phyloP scores from a whole-genome alignment of 2,797 vertebrate species.

The Malurus splendens region DNA sequence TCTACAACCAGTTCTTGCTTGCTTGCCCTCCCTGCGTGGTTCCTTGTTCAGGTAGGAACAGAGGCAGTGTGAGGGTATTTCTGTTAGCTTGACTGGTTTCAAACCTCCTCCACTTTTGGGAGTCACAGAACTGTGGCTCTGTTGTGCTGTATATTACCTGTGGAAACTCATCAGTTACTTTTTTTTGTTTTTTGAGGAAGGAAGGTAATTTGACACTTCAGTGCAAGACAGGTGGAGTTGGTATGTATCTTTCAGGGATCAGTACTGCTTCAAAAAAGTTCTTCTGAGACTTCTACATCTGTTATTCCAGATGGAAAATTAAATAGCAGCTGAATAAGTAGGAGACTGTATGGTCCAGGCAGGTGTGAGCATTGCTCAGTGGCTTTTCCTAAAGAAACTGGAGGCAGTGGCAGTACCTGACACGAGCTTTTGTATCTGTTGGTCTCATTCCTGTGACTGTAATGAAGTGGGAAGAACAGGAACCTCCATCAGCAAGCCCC shows the following conservation, averaged over 20 bases:
- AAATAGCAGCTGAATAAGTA: background rate
- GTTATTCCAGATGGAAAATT: background rate
- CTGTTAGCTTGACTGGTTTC: background rate
- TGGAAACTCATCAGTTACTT: background rate
- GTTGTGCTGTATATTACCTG: background rate
- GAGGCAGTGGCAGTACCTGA: background rate
- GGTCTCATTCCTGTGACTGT: background rate
- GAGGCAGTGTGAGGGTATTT: background rate
- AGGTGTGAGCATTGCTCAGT: background rate
- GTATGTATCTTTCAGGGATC: background rate
- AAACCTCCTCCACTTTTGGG: background rate
- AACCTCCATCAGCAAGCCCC: background rate
- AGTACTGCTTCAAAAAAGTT: background rate
- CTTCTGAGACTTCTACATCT: background rate
- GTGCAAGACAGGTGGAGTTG: background rate
- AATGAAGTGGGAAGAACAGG: background rate
- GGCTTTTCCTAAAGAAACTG: background rate
- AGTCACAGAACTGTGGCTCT: background rate
- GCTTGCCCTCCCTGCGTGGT: background rate
- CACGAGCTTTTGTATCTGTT: background rate
- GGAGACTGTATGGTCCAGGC: background rate
- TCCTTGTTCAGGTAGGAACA: background rate
- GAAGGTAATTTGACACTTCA: background rate
- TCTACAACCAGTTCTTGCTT: background rate
- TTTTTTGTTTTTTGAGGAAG: background rate